Percentiles rank a stretch among this genome's conserved stretches.
phyloP scores from a whole-genome alignment of 2,113 vertebrate genomes.

The Plotosus lineatus region DNA sequence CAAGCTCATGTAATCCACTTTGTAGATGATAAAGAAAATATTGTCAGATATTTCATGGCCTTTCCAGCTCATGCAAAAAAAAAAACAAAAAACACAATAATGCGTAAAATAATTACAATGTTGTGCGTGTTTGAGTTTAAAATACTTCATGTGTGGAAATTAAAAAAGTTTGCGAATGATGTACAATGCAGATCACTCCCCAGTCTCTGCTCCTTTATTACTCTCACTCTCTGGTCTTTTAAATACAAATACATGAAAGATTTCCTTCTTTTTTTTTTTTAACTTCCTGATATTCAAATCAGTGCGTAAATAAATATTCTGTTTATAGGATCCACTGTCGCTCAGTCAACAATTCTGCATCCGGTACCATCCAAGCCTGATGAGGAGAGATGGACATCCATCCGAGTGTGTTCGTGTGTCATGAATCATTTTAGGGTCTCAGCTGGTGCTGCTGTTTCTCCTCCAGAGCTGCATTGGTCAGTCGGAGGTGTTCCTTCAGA shows the following conservation, averaged over 20 bases:
- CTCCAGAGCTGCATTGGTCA: slow-evolving; percentile 80
- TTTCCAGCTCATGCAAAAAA: too few relatives aligned
- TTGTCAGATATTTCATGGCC: too few relatives aligned
- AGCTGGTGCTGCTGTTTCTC: slow-evolving; percentile 76
- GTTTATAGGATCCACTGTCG: neutral
- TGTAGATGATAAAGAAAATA: too few relatives aligned
- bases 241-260: neutral
- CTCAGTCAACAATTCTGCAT: neutral
- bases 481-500: slow-evolving; percentile 85
- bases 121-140: neutral
- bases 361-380: neutral
- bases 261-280: neutral
- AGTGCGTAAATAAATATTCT: too few relatives aligned
- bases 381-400: neutral
- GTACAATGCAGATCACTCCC: neutral
- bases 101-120: too few relatives aligned
- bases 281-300: too few relatives aligned
- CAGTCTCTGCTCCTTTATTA: neutral
- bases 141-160: neutral
- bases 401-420: neutral
- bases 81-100: too few relatives aligned
- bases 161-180: neutral
- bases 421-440: slow-evolving; percentile 32
- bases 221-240: neutral
- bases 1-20: too few relatives aligned